These are phyloP conservation scores for Entomobrya multifasciata DNA, from an alignment of 2,888 invertebrate genomes.

Conservation along the genomic window DNA sequence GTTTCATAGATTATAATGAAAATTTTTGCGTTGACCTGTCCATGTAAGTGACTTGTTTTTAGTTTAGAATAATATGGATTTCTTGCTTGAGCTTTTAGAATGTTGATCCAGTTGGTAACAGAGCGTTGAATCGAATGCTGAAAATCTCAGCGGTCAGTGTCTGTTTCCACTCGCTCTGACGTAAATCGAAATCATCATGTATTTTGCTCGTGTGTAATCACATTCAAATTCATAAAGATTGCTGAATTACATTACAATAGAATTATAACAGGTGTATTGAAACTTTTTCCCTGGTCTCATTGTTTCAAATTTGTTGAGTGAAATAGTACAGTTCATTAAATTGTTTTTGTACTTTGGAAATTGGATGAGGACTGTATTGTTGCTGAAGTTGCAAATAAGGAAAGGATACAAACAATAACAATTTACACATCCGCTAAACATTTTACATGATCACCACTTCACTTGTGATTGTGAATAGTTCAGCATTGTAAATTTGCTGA, in stretches of 20 bases:
- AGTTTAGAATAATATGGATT: too few relatives aligned
- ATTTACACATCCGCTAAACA: conserved; percentile 30
- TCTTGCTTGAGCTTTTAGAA: too few relatives aligned
- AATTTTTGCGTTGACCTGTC: too few relatives aligned
- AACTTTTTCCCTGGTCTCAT: neutral
- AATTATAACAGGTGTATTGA: too few relatives aligned
- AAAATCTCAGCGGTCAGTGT: neutral
- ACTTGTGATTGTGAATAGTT: too few relatives aligned
- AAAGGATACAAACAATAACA: conserved; percentile 6
- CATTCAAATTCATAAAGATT: conserved; percentile 11
- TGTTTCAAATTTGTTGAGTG: neutral
- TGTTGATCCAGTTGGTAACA: conserved; percentile 34
- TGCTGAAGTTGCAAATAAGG: too few relatives aligned
- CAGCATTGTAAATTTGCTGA: too few relatives aligned
- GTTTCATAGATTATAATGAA: neutral
- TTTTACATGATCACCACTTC: neutral
- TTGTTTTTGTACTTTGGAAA: too few relatives aligned
- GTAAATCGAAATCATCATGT: conserved; percentile 23
- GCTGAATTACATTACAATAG: neutral
- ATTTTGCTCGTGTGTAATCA: conserved; percentile 10
- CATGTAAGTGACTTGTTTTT: too few relatives aligned
- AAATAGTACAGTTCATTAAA: too few relatives aligned
- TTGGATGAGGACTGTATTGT: too few relatives aligned
- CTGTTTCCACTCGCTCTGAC: neutral
- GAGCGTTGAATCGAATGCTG: neutral